Base-by-base conservation (phyloP, 1,140 invertebrate species). In the Kradibia gibbosae region DNA sequence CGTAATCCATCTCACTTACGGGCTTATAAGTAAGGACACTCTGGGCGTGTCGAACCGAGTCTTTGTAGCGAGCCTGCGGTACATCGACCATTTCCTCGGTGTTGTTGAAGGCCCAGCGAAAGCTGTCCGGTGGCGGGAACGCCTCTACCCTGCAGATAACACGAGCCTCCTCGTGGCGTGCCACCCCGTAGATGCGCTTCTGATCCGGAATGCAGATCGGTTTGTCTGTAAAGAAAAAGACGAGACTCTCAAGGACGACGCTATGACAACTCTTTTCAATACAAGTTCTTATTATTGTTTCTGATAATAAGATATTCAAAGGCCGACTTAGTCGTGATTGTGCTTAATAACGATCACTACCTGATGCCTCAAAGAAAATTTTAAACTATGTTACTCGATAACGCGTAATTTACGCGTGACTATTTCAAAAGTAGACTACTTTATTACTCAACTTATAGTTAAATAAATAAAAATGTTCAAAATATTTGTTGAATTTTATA, bases 61-160 rank as follows among this genome's bases (percentile, higher is more conserved):
- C 92, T 72, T 93, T 93, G 88, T 93, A 94, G 25, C 93, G 91
- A 25, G 92, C 88, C 77, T 94, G 93, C 25, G 94, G 93, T 85
- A 97, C 94, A 85, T 96, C 95, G 74, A 95, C 93, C 80, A 94
- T 94, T 84, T 96, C 95, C 20, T 95, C 95, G 4, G 96, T 96
- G 89, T 96, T 97, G 90, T 98, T 98, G 88, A 98, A 97, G 42
- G 95, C 94, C 97, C 97, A 98, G 83, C 95, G 94, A 89, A 97
- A 98, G 78, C 93, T 94, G 83, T 95, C 94, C 28, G 96, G 95
- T 20, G 94, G 93, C 22, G 97, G 97, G 90, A 95, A 96, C 20
- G 97, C 95, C 84, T 97, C 96, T 22, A 98, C 97, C 91, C 95
- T 94, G 89, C 97, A 98, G 74, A 95, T 90, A 65, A 98, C 94